Percentiles rank a stretch among this genome's conserved stretches.
Evolutionary conservation across 2,797 vertebrate species (phyloP).

Genomic region (Hipposideros larvatus): DNA sequence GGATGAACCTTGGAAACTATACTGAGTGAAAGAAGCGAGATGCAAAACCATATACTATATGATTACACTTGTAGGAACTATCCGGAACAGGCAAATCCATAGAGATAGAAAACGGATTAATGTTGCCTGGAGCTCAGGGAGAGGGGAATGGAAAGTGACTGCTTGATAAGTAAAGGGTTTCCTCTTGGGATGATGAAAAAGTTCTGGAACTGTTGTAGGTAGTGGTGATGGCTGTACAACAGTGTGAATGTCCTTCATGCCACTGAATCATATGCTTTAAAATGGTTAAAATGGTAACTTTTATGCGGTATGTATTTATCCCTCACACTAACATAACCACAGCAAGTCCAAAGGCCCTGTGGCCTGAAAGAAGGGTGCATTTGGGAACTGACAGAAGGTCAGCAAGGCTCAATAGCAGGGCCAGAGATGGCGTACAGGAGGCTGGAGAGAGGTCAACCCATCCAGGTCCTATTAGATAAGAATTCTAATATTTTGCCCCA

Average conservation of each 20-base stretch:
- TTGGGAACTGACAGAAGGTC: not conserved
- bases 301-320: slow-evolving; percentile 14
- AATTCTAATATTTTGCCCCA: slow-evolving; percentile 44
- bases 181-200: not conserved
- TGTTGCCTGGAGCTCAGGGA: not conserved
- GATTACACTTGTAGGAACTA: not conserved
- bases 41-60: not conserved
- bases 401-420: not conserved
- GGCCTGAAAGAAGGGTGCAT: not conserved
- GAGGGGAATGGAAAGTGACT: not conserved
- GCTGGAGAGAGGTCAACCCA: not conserved
- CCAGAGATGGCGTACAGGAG: not conserved
- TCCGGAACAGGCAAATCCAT: not conserved
- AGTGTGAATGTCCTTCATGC: slow-evolving; percentile 1
- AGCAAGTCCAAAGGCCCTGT: slow-evolving; percentile 30
- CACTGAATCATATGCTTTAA: slow-evolving; percentile 14
- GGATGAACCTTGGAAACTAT: slow-evolving; percentile 26
- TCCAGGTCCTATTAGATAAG: not conserved
- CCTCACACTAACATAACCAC: slow-evolving; percentile 10
- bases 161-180: not conserved
- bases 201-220: not conserved
- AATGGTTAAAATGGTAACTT: not conserved
- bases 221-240: not conserved
- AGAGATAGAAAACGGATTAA: slow-evolving; percentile 9
- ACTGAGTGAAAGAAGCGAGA: slow-evolving; percentile 37